Evolutionary conservation across 2,888 invertebrate genomes (phyloP).

Genomic region (Phlogophora meticulosa): DNA sequence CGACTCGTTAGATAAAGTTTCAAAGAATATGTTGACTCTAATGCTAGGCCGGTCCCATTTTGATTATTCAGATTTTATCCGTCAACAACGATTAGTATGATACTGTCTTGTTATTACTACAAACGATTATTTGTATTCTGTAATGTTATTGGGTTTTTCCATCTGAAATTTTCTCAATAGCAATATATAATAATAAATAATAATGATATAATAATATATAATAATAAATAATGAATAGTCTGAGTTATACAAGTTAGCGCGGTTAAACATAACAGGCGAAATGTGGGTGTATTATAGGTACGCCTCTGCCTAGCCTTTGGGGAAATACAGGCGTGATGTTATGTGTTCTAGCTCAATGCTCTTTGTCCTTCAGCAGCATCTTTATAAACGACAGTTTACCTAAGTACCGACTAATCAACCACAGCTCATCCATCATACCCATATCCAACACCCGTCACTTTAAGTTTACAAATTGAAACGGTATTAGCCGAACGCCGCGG

Average conservation of each 20-base stretch:
- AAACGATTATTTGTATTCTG: no score
- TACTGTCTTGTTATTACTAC: neutral
- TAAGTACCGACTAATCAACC: neutral
- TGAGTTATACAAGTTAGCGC: no score
- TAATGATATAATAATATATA: no score
- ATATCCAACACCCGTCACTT: constrained; percentile 14
- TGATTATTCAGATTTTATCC: neutral
- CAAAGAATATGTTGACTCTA: neutral
- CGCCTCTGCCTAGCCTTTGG: no score
- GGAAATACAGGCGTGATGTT: no score
- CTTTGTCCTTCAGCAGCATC: neutral
- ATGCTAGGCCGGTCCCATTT: neutral
- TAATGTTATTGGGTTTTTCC: no score
- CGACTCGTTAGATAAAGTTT: neutral
- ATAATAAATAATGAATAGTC: no score
- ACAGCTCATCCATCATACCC: neutral
- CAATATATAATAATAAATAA: no score
- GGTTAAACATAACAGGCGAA: no score
- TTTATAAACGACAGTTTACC: neutral
- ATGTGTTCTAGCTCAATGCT: neutral
- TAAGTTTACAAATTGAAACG: constrained; percentile 48
- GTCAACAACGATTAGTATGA: no score
- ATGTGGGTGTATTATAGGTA: no score
- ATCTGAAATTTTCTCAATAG: no score
- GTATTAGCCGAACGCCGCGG: constrained; percentile 38